These are phyloP conservation scores for Hippocampus abdominalis DNA, from an alignment of 2,113 vertebrate species.

Conservation along the genomic window DNA sequence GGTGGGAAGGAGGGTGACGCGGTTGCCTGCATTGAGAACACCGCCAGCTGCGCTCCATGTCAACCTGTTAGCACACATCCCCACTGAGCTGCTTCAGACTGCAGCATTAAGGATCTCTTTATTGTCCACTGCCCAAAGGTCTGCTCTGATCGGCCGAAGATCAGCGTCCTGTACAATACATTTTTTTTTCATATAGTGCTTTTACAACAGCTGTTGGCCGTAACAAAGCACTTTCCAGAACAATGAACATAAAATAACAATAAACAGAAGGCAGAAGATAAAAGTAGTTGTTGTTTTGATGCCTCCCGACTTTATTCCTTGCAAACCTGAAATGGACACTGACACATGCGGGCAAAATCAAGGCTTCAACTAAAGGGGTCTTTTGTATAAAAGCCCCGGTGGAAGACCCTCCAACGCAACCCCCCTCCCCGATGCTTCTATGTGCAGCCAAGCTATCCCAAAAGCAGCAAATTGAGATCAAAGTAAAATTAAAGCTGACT, in stretches of 20 bases:
- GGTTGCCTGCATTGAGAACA: constrained; percentile 57
- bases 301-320: constrained; percentile 35
- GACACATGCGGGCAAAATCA: constrained; percentile 56
- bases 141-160: constrained; percentile 46
- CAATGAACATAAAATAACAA: too few species aligned
- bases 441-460: constrained; percentile 67
- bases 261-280: too few species aligned
- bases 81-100: constrained; percentile 41
- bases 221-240: too few species aligned
- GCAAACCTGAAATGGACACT: constrained; percentile 54
- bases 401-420: constrained; percentile 43
- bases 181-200: too few species aligned
- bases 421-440: constrained; percentile 42
- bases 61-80: constrained; percentile 60
- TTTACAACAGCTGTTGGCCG: too few species aligned
- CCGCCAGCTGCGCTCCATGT: constrained; percentile 65
- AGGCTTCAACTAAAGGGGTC: constrained; percentile 50
- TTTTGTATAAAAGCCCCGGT: constrained; percentile 61
- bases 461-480: constrained; percentile 80
- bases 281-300: constrained; percentile 45
- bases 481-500: constrained; percentile 81
- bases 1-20: constrained; percentile 5
- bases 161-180: constrained; percentile 30
- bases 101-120: constrained; percentile 57
- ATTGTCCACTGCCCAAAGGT: constrained; percentile 56